Conservation (phyloP, 2,888 invertebrate species). For the Metellina segmentata region DNA sequence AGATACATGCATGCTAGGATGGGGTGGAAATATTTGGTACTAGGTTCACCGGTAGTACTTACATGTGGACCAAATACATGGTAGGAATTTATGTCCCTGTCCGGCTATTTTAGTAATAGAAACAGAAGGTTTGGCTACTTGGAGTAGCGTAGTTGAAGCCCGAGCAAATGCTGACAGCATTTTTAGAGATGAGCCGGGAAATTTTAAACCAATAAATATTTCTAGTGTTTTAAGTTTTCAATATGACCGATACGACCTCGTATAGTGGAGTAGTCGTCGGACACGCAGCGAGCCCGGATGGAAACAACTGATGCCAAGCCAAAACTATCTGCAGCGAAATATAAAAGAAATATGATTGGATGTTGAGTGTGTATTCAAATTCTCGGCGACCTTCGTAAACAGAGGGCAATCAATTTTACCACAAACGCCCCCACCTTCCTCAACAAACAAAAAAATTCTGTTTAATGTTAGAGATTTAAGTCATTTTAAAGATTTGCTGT, state of each 20-base stretch:
- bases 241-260: constrained; percentile 74
- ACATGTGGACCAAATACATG: constrained; percentile 76
- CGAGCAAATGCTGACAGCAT: constrained; percentile 76
- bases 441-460: no score
- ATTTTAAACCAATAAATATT: constrained; percentile 11
- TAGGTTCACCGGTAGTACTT: constrained; percentile 55
- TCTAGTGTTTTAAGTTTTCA: constrained; percentile 26
- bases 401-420: background rate
- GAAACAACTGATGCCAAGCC: constrained; percentile 38
- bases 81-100: constrained; percentile 68
- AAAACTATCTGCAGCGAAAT: background rate
- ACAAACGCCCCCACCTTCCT: no score
- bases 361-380: background rate
- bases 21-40: background rate
- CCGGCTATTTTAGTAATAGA: constrained; percentile 68
- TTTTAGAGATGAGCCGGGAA: constrained; percentile 19
- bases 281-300: constrained; percentile 68
- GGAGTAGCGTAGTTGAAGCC: constrained; percentile 73
- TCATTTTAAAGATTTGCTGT: no score
- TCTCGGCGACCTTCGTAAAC: background rate
- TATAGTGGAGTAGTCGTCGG: constrained; percentile 11
- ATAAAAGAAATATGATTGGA: background rate
- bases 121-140: constrained; percentile 75
- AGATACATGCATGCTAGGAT: background rate
- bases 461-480: no score